Percentiles rank a stretch among this genome's conserved stretches.
Evolutionary conservation across 1,140 invertebrate genomes (phyloP).

Genomic region (Tribolium madens): DNA sequence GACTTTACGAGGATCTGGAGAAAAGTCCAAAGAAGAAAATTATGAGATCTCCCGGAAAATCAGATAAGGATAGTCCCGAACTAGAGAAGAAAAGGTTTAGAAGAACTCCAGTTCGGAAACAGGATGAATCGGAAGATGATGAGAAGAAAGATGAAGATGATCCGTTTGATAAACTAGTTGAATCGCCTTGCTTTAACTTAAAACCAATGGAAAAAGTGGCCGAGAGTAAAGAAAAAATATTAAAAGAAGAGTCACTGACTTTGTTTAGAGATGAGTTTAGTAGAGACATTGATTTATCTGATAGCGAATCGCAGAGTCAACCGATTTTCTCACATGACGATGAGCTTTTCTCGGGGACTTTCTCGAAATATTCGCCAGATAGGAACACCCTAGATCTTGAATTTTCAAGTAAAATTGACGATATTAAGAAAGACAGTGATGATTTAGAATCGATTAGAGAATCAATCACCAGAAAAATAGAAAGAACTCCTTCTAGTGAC

Average conservation of each 20-base stretch:
- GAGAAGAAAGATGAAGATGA: slow-evolving; percentile 63
- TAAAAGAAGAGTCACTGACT: slow-evolving; percentile 57
- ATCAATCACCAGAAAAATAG: slow-evolving; percentile 60
- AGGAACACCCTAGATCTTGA: slow-evolving; percentile 64
- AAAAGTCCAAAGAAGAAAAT: slow-evolving; percentile 62
- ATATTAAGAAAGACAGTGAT: slow-evolving; percentile 67
- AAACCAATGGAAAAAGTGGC: slow-evolving; percentile 49
- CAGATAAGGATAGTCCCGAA: slow-evolving; percentile 53
- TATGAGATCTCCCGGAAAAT: slow-evolving; percentile 55
- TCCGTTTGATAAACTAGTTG: slow-evolving; percentile 69
- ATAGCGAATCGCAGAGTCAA: slow-evolving; percentile 71
- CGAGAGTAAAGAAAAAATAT: slow-evolving; percentile 50
- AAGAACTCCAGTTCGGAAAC: slow-evolving; percentile 56
- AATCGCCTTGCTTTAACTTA: slow-evolving; percentile 64
- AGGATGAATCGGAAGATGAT: slow-evolving; percentile 53
- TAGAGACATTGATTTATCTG: slow-evolving; percentile 69
- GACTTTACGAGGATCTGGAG: slow-evolving; percentile 70
- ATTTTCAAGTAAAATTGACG: slow-evolving; percentile 58
- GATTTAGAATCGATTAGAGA: slow-evolving; percentile 48
- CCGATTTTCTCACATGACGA: slow-evolving; percentile 71
- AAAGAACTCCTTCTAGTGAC: slow-evolving; percentile 64
- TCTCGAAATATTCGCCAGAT: slow-evolving; percentile 62
- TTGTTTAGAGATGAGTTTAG: slow-evolving; percentile 67
- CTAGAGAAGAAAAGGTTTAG: slow-evolving; percentile 56
- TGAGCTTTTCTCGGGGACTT: slow-evolving; percentile 69